Conservation (phyloP, 2,113 vertebrate genomes). For the Sigmodon hispidus region DNA sequence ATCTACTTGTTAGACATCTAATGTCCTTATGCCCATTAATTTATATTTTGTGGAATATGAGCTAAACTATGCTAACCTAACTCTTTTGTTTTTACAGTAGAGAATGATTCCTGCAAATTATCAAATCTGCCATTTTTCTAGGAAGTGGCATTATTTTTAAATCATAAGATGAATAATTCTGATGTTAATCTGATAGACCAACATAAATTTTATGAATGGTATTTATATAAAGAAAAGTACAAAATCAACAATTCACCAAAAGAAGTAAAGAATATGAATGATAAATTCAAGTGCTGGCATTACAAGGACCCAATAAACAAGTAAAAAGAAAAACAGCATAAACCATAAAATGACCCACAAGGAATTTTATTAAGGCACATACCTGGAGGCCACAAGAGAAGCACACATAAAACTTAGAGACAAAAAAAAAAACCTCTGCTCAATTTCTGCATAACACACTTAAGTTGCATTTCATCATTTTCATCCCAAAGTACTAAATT, state of each 20-base stretch:
- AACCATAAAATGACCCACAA: background rate
- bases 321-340: background rate
- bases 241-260: background rate
- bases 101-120: background rate
- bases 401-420: background rate
- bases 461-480: background rate
- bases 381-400: background rate
- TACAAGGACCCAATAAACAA: background rate
- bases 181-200: background rate
- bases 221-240: background rate
- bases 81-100: background rate
- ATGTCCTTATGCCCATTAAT: background rate
- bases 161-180: background rate
- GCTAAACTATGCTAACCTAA: background rate
- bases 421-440: background rate
- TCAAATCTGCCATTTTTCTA: background rate
- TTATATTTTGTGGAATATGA: background rate
- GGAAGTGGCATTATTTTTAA: background rate
- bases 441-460: background rate
- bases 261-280: background rate
- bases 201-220: background rate
- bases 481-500: constrained; percentile 27
- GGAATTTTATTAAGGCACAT: background rate
- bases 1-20: background rate
- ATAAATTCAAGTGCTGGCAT: background rate